Conservation (phyloP, 2,888 invertebrate species). For the Nemapogon koenigi region DNA sequence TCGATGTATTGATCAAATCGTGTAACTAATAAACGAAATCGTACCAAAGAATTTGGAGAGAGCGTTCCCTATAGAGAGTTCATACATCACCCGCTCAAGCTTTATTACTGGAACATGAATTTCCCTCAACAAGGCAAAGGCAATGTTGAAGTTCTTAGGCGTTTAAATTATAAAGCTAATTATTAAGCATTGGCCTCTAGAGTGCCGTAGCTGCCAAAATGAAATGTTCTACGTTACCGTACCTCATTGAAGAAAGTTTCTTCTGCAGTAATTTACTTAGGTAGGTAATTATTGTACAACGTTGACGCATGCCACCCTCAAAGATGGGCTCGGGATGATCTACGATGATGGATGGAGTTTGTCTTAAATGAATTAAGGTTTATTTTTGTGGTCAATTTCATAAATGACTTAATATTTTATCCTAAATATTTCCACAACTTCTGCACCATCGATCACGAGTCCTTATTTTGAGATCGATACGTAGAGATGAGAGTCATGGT, state of each 20-base stretch:
- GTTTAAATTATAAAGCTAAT: constrained; percentile 50
- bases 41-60: too few species aligned
- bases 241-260: constrained; percentile 6
- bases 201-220: constrained; percentile 44
- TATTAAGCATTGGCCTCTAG: constrained; percentile 54
- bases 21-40: too few species aligned
- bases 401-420: too few species aligned
- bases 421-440: too few species aligned
- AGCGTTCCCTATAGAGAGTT: too few species aligned
- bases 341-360: constrained; percentile 7
- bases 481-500: too few species aligned
- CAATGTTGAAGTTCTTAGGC: constrained; percentile 1
- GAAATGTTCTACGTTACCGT: constrained; percentile 28
- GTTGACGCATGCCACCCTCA: constrained; percentile 5
- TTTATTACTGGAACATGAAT: too few species aligned
- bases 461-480: too few species aligned
- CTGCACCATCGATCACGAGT: too few species aligned
- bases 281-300: background rate
- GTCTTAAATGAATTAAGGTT: background rate
- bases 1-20: too few species aligned
- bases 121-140: constrained; percentile 2
- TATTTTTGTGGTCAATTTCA: too few species aligned
- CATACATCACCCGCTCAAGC: too few species aligned
- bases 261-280: constrained; percentile 1
- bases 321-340: constrained; percentile 1